Evolutionary conservation across 2,888 invertebrate species (phyloP).

Genomic region (Machimus rusticus): DNA sequence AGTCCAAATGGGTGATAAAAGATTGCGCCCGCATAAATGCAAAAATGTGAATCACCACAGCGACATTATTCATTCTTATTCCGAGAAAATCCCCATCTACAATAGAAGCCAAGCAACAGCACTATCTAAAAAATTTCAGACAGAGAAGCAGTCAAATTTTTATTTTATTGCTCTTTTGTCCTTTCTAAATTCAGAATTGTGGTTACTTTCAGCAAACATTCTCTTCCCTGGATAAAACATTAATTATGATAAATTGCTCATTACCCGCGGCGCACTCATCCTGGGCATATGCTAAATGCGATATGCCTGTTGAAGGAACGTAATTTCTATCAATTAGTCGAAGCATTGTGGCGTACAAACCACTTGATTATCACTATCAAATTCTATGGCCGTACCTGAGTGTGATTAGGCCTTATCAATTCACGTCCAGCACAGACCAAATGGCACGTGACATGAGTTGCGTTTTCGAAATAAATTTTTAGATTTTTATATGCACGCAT

Average conservation of each 20-base stretch:
- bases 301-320: background rate
- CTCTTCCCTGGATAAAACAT: background rate
- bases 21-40: background rate
- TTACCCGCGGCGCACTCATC: background rate
- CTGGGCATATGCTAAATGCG: background rate
- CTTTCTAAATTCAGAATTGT: background rate
- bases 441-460: background rate
- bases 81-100: background rate
- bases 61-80: background rate
- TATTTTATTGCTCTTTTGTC: background rate
- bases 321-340: background rate
- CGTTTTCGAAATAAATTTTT: background rate
- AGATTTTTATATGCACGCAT: background rate
- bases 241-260: background rate
- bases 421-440: background rate
- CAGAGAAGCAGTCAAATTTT: background rate
- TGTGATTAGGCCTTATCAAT: background rate
- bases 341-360: background rate
- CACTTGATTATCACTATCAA: background rate
- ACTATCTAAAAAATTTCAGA: background rate
- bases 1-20: background rate
- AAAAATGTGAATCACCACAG: background rate
- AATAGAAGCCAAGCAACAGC: background rate
- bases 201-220: background rate
- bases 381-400: background rate